Evolutionary conservation across 2,797 vertebrate species (phyloP), one percentile per base, ranked within the genome.

Genomic region (Sebastes oblongus): DNA sequence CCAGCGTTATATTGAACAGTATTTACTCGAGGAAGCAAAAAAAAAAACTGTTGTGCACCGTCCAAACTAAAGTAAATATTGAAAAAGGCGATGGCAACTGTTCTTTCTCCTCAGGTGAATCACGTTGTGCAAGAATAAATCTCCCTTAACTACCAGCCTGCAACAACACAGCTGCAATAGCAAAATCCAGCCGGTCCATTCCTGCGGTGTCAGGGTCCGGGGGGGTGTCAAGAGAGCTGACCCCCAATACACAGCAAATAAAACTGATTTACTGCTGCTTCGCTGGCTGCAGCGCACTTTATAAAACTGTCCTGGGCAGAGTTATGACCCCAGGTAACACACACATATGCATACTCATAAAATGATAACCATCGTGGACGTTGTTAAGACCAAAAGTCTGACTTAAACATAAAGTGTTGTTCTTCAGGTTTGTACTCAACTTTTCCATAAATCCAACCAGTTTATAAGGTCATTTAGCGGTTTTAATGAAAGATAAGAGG

Each of bases 231-330:
- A 92, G 89, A 95, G 90, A 94, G 87, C 90, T 94, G 93, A 94
- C 93, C 94, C 91, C 89, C 86, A 89, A 85, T 90, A 92, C 91
- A 94, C 82, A 94, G 93, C 90, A 93, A 93, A 96, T 95, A 95
- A 95, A 95, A 93, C 70, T 93, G 93, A 96, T 95, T 96, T 95
- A 95, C 84, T 84, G 88, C 84, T 46, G 84, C 86, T 91, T 89
- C 78, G 72, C 89, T 88, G 89, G 91, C 88, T 92, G 89, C 81
- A 85, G 74, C 64, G 74, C 92, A 95, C 93, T 93, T 95, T 94
- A 95, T 95, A 94, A 95, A 95, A 94, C 92, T 94, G 93, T 95
- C 92, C 86, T 70, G 82, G 83, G 78, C 85, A 94, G 91, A 95
- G 87, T 95, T 95, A 95, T 79, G 84, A 91, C 87, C 86, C 76